Percentiles rank a stretch among this genome's conserved stretches.
phyloP scores from a whole-genome alignment of 2,113 vertebrate species.

The Tenebrosternarchus preto region DNA sequence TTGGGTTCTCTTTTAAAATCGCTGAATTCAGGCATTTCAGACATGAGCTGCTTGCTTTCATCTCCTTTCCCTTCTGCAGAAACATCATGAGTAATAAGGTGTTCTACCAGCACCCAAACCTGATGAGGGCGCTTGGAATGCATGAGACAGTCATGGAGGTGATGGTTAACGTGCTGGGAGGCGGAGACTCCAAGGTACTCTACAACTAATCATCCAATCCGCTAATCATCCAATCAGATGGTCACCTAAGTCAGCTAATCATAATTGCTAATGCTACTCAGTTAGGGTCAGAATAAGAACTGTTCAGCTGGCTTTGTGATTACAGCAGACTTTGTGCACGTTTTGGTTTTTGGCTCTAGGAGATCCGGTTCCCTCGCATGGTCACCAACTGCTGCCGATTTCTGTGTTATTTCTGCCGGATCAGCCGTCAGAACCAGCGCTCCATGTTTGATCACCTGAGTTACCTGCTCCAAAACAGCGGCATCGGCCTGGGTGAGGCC shows the following conservation, averaged over 20 bases:
- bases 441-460: slow-evolving; percentile 94
- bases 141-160: slow-evolving; percentile 96
- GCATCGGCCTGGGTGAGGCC: slow-evolving; percentile 86
- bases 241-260: too few relatives aligned
- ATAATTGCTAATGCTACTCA: background rate
- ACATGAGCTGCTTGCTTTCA: too few relatives aligned
- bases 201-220: too few relatives aligned
- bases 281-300: too few relatives aligned
- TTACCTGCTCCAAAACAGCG: slow-evolving; percentile 90
- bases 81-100: slow-evolving; percentile 96
- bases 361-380: slow-evolving; percentile 91
- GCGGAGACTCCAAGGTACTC: slow-evolving; percentile 88
- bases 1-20: too few relatives aligned
- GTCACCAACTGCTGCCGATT: slow-evolving; percentile 96
- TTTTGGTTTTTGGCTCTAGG: slow-evolving; percentile 65
- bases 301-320: too few relatives aligned
- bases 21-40: too few relatives aligned
- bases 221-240: too few relatives aligned
- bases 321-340: too few relatives aligned
- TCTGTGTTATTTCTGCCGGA: slow-evolving; percentile 93
- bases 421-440: slow-evolving; percentile 91
- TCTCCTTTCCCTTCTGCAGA: slow-evolving; percentile 62
- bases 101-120: slow-evolving; percentile 93
- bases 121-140: slow-evolving; percentile 93
- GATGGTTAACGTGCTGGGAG: slow-evolving; percentile 92